Conservation (phyloP, 2,113 vertebrate genomes). For the Dasyprocta punctata region DNA sequence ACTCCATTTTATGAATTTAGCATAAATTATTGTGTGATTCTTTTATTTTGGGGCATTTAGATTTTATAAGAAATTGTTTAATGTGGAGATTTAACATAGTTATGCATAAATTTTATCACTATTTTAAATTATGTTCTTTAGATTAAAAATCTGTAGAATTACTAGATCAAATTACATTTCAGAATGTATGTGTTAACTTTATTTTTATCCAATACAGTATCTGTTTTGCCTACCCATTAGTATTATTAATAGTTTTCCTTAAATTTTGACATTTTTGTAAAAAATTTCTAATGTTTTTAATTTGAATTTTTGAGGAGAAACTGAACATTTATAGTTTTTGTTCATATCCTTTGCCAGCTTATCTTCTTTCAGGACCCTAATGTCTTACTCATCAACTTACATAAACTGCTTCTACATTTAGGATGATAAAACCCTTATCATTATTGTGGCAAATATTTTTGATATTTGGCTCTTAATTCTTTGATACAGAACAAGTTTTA, state of each 20-base stretch:
- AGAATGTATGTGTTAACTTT: background rate
- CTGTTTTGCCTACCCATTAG: background rate
- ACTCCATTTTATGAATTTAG: background rate
- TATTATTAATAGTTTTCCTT: background rate
- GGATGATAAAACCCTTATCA: background rate
- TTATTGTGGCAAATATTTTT: background rate
- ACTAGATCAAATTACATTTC: background rate
- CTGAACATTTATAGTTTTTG: background rate
- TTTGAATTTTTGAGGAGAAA: background rate
- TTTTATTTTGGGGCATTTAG: constrained; percentile 20
- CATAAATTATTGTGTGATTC: background rate
- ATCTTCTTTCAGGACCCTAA: background rate
- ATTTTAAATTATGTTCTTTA: background rate
- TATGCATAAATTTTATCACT: background rate
- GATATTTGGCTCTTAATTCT: constrained; percentile 14
- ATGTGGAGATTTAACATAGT: background rate
- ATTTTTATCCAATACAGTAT: background rate
- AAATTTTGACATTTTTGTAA: background rate
- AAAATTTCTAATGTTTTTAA: background rate
- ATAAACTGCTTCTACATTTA: background rate
- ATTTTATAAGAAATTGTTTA: background rate
- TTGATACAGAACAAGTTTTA: background rate
- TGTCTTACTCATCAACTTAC: background rate
- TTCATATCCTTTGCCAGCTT: background rate
- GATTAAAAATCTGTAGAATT: background rate